Base-by-base conservation (phyloP, 2,113 vertebrate genomes). In the Oncorhynchus mykiss region DNA sequence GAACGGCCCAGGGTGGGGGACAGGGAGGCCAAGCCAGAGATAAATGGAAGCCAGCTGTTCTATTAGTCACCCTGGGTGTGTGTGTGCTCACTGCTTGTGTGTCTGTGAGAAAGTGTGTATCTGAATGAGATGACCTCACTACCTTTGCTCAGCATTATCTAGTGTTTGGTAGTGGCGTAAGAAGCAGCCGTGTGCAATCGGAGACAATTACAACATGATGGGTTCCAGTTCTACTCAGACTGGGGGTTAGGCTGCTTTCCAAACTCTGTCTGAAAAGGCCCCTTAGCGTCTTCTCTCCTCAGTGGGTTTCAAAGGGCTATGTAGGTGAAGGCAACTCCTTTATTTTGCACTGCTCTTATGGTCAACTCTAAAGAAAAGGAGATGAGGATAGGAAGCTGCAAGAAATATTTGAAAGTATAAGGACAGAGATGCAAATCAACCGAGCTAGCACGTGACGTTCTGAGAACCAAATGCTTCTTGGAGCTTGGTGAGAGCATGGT, bases 1-100 rank as follows among this genome's bases (percentile, higher is more conserved):
- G 31, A 54, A 20, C 12, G 62, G 39, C 49, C 11, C 12, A 14
- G 49, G 49, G 39, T 8, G 39, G 14, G 34, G 29, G 1, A 8
- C 14, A 31, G 14, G 6, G 54, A 27, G 16, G 22, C 29, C 57
- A 27, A 59, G 18, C 3, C 3, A 12, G 59, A 7, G 18, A 4
- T 67, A 49, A 54, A 75, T 67, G 65, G 22, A 68, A 25, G 27
- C 5, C 73, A 57, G 64, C 64, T 75, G 65, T 57, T 20, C 14
- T 8, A 75, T 24, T 31, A 48, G 6, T 12, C 51, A 54, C 51
- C 51, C 51, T 18, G 51, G 14, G 14, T 18, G 39, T 45, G 9
- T 54, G 16, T 29, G 13, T 25, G 34, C 62, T 14, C 18, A 57
- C 54, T 57, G 54, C 20, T 4, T 57, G 4, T 20, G 54, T 57